Base-by-base conservation (phyloP, 2,888 invertebrate species). In the Meliscaeva auricollis region DNA sequence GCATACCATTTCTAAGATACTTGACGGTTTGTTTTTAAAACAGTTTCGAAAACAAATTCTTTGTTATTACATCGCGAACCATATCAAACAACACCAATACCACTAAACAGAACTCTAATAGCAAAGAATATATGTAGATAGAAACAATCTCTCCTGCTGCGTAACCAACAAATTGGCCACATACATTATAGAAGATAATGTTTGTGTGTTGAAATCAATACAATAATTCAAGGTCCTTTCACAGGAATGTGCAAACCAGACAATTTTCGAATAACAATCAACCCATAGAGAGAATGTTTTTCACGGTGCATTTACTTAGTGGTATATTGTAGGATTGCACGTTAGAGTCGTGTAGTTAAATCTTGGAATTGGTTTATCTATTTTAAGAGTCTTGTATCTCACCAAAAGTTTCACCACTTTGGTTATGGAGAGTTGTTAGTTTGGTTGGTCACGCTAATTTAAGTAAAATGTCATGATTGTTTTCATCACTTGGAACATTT, bases 91-190 rank as follows among this genome's bases (percentile, higher is more conserved):
- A 32, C 41, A 69, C 22, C 30, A 41, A 50, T 22, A 26, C 32
- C 13, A 41, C 44, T 9, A 11, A 44, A 26, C 13, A 9, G 30
- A 35, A 20, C 13, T 17, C 56, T 11, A 15, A 26, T 26, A 26
- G 26, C 26, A 26, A 26, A 3, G 26, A 26, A 26, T 3, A 26
- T 2, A 26, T 3, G 4, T 8, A 9, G 8, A 38, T 2, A 38
- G 9, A 9, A 9, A 2, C 38, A 38, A 38, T 9, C 9, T 38
- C 38, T 13, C 85, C 81, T 70, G 81, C 81, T 58, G 85, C 72
- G 85, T 81, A 85, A 85, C 85, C 85, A 85, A 81, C 85, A 85
- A 85, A 85, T 85, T 85, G 81, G 85, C 85, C 85, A 85, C 85
- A 85, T 85, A 52, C 85, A 85, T 85, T 81, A 85, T 26, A 58